These are phyloP conservation scores for Pecten maximus DNA, from an alignment of 2,888 invertebrate genomes.

Conservation along the genomic window DNA sequence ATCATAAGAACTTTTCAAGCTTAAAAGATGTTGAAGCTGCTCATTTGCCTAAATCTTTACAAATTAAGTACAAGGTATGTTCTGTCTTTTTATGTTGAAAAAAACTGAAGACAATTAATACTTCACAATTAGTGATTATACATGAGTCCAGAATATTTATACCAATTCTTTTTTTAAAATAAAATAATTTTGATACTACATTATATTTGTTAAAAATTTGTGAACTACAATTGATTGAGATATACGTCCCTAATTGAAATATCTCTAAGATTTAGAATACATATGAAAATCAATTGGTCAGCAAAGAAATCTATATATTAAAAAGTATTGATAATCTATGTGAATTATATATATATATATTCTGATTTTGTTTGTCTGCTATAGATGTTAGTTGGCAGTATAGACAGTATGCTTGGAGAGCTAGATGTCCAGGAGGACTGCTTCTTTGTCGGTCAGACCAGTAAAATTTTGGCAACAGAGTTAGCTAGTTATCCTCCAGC, in stretches of 20 bases:
- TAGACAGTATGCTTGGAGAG: conserved; percentile 85
- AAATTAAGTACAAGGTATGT: conserved; percentile 71
- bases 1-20: conserved; percentile 61
- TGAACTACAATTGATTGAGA: no score
- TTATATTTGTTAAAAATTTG: no score
- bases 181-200: no score
- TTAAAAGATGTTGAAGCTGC: conserved; percentile 65
- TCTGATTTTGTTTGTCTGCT: conserved; percentile 66
- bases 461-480: conserved; percentile 86
- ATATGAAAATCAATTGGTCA: neutral
- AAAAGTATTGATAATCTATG: neutral
- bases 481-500: conserved; percentile 86
- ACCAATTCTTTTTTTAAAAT: no score
- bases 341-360: neutral
- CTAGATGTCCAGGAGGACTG: conserved; percentile 87
- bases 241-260: neutral
- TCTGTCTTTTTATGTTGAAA: neutral
- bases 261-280: no score
- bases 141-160: no score
- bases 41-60: conserved; percentile 70
- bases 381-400: conserved; percentile 72
- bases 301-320: neutral
- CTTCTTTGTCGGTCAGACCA: conserved; percentile 87
- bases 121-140: neutral
- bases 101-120: neutral